Conservation (phyloP, 2,113 vertebrate genomes). For the Erinaceus europaeus region DNA sequence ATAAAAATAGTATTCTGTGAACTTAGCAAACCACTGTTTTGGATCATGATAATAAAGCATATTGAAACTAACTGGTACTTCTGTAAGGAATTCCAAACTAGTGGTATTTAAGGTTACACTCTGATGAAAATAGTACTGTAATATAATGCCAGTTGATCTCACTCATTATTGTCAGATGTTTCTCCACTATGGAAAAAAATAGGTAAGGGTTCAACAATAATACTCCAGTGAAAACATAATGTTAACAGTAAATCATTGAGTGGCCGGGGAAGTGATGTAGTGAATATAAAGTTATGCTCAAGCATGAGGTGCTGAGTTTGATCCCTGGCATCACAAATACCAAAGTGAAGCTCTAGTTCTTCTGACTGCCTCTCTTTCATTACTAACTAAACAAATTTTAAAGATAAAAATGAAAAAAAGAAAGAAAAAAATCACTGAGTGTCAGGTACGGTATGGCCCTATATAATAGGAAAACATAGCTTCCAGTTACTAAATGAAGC, state of each 20-base stretch:
- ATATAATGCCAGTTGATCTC: not conserved
- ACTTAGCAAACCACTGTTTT: not conserved
- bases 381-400: no score
- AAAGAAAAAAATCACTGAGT: no score
- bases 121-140: not conserved
- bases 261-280: no score
- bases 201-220: not conserved
- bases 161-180: not conserved
- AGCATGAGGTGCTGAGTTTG: no score
- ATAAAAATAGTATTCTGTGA: not conserved
- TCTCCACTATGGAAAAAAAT: not conserved
- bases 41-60: not conserved
- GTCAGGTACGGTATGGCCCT: no score
- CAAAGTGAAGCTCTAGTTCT: no score
- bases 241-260: no score
- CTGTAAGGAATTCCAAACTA: not conserved
- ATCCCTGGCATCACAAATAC: no score
- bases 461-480: not conserved
- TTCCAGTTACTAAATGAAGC: not conserved
- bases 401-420: no score
- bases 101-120: not conserved
- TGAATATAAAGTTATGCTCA: no score
- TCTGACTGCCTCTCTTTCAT: no score
- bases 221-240: not conserved
- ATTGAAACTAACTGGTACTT: not conserved